Evolutionary conservation across 2,113 vertebrate species (phyloP), one percentile per base, ranked within the genome.

Genomic region (Antennarius striatus): DNA sequence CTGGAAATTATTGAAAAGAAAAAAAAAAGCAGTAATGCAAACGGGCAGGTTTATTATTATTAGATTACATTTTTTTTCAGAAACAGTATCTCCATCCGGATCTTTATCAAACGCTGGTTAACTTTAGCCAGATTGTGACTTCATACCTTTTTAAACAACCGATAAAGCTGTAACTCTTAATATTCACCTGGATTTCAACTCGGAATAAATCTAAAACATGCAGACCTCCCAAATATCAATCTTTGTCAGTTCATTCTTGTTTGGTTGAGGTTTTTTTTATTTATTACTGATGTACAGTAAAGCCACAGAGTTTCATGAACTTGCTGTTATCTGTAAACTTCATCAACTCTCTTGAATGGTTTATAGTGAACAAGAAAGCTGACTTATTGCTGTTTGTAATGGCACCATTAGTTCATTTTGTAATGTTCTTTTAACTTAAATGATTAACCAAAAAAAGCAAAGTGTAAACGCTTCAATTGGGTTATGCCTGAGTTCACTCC

Each of bases 1-100:
- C 69, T 75, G 28, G 74, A 88, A 89, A 87, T 85, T 90, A 92
- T 92, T 82, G 84, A 75, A 69, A 63, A 73, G 74, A 12, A 9
- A 72, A 68, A 56, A 78, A 39, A 6, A 6, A 56, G 65, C 36
- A 82, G 73, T 83, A 86, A 83, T 88, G 86, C 86, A 80, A 82
- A 85, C 63, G 45, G 65, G 86, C 86, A 82, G 8, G 79, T 88
- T 85, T 45, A 10, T 9, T 22, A 22, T 51, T 50, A 22, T 22
- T 22, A 22, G 22, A 2, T 7, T 36, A n/a, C 3, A 36, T 2
- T 51, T 53, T 54, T 55, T 85, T 74, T 54, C 48, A 65, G 73
- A 68, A 86, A 83, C 86, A 87, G 70, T 88, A 85, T 77, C 68
- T 39, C 54, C 66, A 10, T 60, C 77, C 48, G 71, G 65, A 68